Evolutionary conservation across 23 tunicate species (phyloP).

Genomic region (Diplosoma virens): DNA sequence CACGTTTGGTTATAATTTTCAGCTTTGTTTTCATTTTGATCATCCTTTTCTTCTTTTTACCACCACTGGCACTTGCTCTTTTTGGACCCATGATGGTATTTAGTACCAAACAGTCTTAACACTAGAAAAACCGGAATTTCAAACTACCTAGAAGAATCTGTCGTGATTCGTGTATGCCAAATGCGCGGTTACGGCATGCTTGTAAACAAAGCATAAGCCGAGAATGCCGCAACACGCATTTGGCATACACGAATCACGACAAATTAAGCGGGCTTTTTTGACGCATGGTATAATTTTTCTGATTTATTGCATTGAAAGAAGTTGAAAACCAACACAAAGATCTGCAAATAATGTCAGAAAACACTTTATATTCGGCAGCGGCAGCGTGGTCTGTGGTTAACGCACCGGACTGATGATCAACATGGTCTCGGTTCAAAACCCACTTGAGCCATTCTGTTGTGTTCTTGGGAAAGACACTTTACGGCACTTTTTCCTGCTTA

Average conservation of each 20-base stretch:
- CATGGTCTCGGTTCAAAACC: no score
- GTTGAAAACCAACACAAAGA: conserved; percentile 6
- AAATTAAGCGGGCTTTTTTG: background rate
- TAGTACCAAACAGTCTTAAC: background rate
- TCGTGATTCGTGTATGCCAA: no score
- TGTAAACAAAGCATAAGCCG: no score
- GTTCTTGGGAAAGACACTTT: no score
- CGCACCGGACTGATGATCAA: no score
- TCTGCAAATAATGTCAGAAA: background rate
- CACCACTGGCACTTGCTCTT: background rate
- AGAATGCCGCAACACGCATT: no score
- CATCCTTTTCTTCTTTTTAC: background rate
- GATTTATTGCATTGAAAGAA: background rate
- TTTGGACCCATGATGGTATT: background rate
- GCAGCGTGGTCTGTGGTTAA: no score
- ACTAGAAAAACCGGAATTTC: background rate
- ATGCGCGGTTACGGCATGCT: no score
- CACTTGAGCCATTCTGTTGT: no score
- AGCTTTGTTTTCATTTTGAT: background rate
- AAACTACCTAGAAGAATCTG: background rate
- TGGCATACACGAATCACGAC: no score
- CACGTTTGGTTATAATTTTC: background rate
- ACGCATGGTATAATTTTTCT: background rate
- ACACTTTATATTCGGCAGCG: background rate
- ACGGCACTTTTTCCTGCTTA: no score